Percentiles rank a stretch among this genome's conserved stretches.
These are phyloP conservation scores for Cosmorhoe ocellata DNA, from an alignment of 2,888 invertebrate species.

Conservation along the genomic window DNA sequence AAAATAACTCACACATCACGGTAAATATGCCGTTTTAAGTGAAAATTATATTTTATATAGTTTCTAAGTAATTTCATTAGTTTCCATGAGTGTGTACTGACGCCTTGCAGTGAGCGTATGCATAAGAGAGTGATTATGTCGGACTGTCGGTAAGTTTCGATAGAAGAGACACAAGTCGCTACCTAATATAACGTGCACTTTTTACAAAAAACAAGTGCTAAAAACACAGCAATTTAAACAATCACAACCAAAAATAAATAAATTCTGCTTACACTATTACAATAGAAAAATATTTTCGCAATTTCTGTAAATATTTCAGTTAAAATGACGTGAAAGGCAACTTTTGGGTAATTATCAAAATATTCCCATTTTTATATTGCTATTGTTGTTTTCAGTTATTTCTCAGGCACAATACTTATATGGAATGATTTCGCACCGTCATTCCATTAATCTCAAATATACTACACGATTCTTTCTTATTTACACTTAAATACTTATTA, in stretches of 20 bases:
- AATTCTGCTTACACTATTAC: conserved; percentile 34
- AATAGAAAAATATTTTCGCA: conserved; percentile 33
- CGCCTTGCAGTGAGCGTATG: too few relatives aligned
- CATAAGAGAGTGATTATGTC: too few relatives aligned
- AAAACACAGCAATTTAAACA: conserved; percentile 29
- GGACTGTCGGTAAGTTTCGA: too few relatives aligned
- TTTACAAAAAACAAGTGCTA: conserved; percentile 16
- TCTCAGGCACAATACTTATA: conserved; percentile 29
- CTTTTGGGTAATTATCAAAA: conserved; percentile 8
- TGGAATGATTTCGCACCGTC: conserved; percentile 28
- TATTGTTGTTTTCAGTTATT: conserved; percentile 7
- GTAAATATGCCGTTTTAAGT: too few relatives aligned
- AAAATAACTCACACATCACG: too few relatives aligned
- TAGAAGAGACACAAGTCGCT: conserved; percentile 18
- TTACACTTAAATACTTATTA: conserved; percentile 26
- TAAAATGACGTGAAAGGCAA: conserved; percentile 26
- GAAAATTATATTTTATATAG: too few relatives aligned
- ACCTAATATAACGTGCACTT: conserved; percentile 14
- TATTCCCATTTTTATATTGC: conserved; percentile 10
- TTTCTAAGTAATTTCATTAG: too few relatives aligned
- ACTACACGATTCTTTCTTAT: conserved; percentile 25
- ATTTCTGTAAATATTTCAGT: conserved; percentile 28
- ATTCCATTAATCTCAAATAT: conserved; percentile 12
- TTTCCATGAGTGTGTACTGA: too few relatives aligned
- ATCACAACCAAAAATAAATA: conserved; percentile 38